A percentile compares a stretch with the other conserved stretches of the same genome.
Evolutionary conservation across 2,797 vertebrate species (phyloP).

Genomic region (Hippoglossus hippoglossus): DNA sequence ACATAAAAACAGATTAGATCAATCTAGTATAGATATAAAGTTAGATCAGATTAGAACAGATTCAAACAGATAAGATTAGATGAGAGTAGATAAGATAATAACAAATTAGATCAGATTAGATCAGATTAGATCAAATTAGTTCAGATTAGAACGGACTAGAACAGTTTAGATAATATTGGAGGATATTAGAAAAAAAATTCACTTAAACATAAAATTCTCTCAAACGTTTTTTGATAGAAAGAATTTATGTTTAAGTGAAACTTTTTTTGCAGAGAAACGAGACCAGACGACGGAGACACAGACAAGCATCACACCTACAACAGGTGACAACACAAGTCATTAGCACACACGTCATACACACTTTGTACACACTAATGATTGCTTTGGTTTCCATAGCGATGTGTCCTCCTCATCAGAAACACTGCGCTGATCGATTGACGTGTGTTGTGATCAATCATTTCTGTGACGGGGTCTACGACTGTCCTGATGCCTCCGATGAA

Average conservation of each 20-base stretch:
- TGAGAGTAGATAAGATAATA: too few species aligned
- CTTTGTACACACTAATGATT: constrained; percentile 4
- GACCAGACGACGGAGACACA: neutral
- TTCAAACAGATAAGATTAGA: too few species aligned
- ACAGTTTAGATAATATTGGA: too few species aligned
- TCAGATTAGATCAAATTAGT: too few species aligned
- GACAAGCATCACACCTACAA: neutral
- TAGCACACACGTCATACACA: neutral
- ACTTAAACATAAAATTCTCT: too few species aligned
- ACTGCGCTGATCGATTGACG: constrained; percentile 77
- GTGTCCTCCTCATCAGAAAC: constrained; percentile 77
- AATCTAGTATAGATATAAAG: too few species aligned
- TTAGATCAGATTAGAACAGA: too few species aligned
- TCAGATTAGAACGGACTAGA: too few species aligned
- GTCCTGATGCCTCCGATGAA: constrained; percentile 90
- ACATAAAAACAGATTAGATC: too few species aligned
- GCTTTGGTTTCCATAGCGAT: constrained; percentile 46
- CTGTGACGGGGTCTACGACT: constrained; percentile 90
- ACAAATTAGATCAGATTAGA: too few species aligned
- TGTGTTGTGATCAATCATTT: constrained; percentile 81
- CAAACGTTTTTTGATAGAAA: too few species aligned
- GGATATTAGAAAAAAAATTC: too few species aligned
- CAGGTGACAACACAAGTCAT: constrained; percentile 33
- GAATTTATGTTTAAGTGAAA: neutral
- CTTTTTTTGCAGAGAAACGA: constrained; percentile 23